Percentiles rank a stretch among this genome's conserved stretches.
These are phyloP conservation scores for Lophotriccus pileatus DNA, from an alignment of 2,797 vertebrate species.

Conservation along the genomic window DNA sequence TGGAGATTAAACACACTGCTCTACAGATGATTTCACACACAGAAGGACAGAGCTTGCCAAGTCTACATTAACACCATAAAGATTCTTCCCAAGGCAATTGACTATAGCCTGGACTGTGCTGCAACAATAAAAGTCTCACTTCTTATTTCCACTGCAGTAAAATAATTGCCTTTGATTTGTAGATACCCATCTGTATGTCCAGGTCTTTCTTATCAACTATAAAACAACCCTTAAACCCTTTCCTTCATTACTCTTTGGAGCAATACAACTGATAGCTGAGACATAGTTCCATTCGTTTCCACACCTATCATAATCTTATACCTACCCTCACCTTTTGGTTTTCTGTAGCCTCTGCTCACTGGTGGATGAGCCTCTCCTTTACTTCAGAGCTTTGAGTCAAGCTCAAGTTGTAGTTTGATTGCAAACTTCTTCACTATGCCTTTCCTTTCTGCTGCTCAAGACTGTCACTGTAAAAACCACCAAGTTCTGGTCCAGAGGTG, in stretches of 20 bases:
- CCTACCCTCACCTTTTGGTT: neutral
- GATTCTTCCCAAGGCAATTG: neutral
- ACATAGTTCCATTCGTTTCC: neutral
- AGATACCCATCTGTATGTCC: neutral
- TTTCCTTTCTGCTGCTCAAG: neutral
- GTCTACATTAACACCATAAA: neutral
- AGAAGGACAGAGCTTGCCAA: neutral
- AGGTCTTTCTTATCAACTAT: neutral
- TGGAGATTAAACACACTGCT: neutral
- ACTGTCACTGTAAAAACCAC: neutral
- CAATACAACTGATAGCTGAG: neutral
- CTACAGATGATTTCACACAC: rapidly evolving
- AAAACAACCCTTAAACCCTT: neutral
- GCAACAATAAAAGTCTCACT: neutral
- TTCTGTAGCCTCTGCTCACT: neutral
- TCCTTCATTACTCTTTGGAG: neutral
- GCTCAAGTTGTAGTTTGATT: neutral
- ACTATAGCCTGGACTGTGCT: neutral
- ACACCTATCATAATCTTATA: neutral
- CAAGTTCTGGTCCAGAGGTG: neutral
- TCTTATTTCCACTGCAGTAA: neutral
- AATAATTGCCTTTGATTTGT: neutral
- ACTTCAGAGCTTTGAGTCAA: neutral
- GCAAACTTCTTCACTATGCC: neutral
- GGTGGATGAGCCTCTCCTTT: neutral